Conservation (phyloP, 2,113 vertebrate genomes). For the Oplegnathus fasciatus region DNA sequence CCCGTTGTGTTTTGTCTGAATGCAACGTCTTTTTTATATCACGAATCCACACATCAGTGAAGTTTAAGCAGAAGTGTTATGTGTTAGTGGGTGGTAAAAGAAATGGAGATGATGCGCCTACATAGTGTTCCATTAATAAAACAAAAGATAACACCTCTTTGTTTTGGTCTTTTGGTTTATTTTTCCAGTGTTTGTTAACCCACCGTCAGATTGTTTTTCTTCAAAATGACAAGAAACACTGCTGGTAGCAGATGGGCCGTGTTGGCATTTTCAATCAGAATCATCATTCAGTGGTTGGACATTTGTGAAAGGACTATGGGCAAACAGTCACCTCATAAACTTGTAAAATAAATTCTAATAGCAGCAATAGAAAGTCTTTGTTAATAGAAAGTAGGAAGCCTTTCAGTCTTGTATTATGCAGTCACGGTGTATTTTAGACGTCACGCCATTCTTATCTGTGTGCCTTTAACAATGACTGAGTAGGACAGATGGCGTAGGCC, state of each 20-base stretch:
- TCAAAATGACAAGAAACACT: no score
- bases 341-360: neutral
- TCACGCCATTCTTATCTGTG: neutral
- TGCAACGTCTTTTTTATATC: no score
- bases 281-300: neutral
- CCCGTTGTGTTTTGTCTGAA: no score
- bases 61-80: neutral
- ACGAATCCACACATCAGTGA: neutral
- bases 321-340: neutral
- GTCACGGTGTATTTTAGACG: neutral
- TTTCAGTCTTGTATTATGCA: neutral
- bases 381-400: neutral
- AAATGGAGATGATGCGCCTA: no score
- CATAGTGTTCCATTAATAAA: neutral
- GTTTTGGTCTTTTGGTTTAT: no score
- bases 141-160: no score
- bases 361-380: neutral
- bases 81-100: no score
- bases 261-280: no score
- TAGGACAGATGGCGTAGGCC: conserved; percentile 9
- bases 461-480: conserved; percentile 29
- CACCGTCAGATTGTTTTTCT: no score
- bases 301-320: neutral
- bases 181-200: no score
- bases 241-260: neutral